A percentile compares a stretch with the other conserved stretches of the same genome.
These are phyloP conservation scores for Sweltsa coloradensis DNA, from an alignment of 1,140 invertebrate genomes.

Conservation along the genomic window DNA sequence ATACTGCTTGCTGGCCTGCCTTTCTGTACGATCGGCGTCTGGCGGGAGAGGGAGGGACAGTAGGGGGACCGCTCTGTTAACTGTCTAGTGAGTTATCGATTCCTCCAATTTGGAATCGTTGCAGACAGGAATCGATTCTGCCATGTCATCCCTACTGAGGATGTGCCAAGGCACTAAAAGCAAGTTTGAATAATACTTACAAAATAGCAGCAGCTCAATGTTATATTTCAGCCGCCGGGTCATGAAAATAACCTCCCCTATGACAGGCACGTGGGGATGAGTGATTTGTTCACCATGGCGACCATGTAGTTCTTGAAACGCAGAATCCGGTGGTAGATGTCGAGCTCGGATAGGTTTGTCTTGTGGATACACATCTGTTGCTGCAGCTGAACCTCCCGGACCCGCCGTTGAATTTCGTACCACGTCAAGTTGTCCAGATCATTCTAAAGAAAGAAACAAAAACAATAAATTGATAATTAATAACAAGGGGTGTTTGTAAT, in stretches of 20 bases:
- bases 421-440: slow-evolving; percentile 89
- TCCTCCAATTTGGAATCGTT: too few species aligned
- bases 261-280: slow-evolving; percentile 74
- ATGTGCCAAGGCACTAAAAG: too few species aligned
- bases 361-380: slow-evolving; percentile 98
- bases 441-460: slow-evolving; percentile 39
- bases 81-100: too few species aligned
- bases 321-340: slow-evolving; percentile 97
- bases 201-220: slow-evolving; percentile 81
- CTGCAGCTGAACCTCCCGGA: slow-evolving; percentile 82
- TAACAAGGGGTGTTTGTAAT: too few species aligned
- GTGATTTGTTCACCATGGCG: slow-evolving; percentile 90
- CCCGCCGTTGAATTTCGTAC: slow-evolving; percentile 80
- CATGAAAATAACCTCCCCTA: slow-evolving; percentile 79
- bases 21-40: too few species aligned
- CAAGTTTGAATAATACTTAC: slow-evolving; percentile 49
- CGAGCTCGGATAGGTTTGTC: slow-evolving; percentile 83
- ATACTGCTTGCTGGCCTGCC: too few species aligned
- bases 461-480: too few species aligned
- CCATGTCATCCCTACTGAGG: too few species aligned
- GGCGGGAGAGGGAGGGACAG: too few species aligned
- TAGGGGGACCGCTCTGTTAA: too few species aligned
- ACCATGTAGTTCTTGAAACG: slow-evolving; percentile 95
- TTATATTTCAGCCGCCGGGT: slow-evolving; percentile 83
- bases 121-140: too few species aligned